Evolutionary conservation across 2,113 vertebrate species (phyloP).

Genomic region (Plectropomus leopardus): DNA sequence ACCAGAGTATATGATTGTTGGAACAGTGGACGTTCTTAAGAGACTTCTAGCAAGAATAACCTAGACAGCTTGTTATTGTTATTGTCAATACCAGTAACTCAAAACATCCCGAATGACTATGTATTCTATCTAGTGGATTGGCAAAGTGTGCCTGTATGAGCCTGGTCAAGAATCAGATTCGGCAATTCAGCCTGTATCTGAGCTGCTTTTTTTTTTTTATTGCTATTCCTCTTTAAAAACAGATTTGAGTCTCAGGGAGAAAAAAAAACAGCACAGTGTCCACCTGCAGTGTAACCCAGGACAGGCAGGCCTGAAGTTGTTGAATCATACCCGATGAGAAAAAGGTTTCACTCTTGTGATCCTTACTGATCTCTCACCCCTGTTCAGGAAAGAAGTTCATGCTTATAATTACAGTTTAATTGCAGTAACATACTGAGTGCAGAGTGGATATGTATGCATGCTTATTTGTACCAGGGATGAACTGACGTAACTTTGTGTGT

Average conservation of each 20-base stretch:
- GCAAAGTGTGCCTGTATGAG: too few species aligned
- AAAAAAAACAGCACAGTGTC: not conserved
- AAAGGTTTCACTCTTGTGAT: conserved; percentile 1
- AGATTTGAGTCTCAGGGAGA: not conserved
- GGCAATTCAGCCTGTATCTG: not conserved
- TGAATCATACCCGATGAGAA: conserved; percentile 10
- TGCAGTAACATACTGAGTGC: conserved; percentile 7
- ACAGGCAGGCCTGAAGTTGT: not conserved
- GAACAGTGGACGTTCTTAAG: too few species aligned
- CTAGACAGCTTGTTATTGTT: too few species aligned
- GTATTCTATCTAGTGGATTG: not conserved
- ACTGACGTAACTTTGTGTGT: conserved; percentile 5
- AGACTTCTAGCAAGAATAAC: too few species aligned
- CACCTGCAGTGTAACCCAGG: not conserved
- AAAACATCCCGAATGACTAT: too few species aligned
- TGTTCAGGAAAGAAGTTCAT: not conserved
- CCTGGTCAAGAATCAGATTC: not conserved
- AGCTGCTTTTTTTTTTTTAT: not conserved
- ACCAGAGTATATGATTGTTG: too few species aligned
- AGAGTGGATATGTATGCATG: not conserved
- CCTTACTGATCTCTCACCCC: not conserved
- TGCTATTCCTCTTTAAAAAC: not conserved
- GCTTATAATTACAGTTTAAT: conserved; percentile 28
- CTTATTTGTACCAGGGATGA: not conserved
- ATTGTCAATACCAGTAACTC: too few species aligned